Base-by-base conservation (phyloP, 2,888 invertebrate genomes). In the Tetragonula carbonaria region DNA sequence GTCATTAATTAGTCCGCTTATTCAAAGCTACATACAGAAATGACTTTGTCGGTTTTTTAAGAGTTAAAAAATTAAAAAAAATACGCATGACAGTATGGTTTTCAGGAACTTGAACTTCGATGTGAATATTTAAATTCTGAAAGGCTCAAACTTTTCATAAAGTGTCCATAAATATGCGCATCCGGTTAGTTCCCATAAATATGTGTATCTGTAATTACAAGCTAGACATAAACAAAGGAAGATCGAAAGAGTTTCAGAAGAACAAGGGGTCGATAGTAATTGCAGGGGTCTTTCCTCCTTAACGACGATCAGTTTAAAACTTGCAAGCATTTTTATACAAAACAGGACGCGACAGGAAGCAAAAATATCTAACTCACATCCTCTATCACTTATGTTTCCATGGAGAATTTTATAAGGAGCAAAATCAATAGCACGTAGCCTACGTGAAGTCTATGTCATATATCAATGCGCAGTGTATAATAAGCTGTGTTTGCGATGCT, bases 401-500 rank as follows among this genome's bases (percentile, higher is more conserved):
- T 55, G n/a, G 59, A 78, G 78, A 76, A 80, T 85, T 80, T 86
- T 78, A 76, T 51, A 78, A 71, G 76, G 71, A 74, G 75, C 68
- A 66, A 62, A 74, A 83, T 86, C 85, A 87, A 88, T 83, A 78
- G 57, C 65, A 57, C 72, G 50, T 38, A 53, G 57, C 65, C 78
- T 72, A 77, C 53, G 84, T 78, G 85, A 78, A 74, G 80, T 79
- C 83, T 87, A 89, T 85, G 88, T 82, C 84, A 89, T 80, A 23
- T 78, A 53, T 86, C 76, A 84, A 76, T 82, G 76, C 78, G 62
- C 76, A 78, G 80, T 75, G 84, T 84, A 83, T 87, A 90, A 91
- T 90, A 88, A 89, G 90, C 45, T 38, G 38, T 78, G 81, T 70
- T 77, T 81, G 80, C 82, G 78, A 80, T 86, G 78, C 80, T 84